Base-by-base conservation (phyloP, 2,113 vertebrate species). In the Parotia lawesii region DNA sequence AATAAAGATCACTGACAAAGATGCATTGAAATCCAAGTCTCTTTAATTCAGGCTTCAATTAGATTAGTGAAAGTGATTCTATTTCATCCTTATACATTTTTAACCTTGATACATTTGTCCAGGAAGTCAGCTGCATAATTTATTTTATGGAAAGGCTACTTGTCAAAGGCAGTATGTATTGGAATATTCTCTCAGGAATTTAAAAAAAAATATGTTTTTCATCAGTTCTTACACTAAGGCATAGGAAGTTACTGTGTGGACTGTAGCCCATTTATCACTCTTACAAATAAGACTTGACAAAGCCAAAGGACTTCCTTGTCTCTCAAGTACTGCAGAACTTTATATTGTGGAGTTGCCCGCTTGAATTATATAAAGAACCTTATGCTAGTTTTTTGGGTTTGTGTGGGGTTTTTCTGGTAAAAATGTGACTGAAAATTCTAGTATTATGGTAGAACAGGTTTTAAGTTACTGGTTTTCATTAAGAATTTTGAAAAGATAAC, bases 11-110 rank as follows among this genome's bases (percentile, higher is more conserved):
- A 45, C 33, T 90, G 64, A 84, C 76, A 86, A 76, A 94, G 89
- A 77, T 86, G 54, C 29, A 73, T 76, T 92, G 89, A 93, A 93
- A 92, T 90, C 28, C 56, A 95, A 90, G 76, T 86, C 50, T 70
- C 23, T 71, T 82, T 58, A 84, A 61, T 94, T 90, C 47, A 80
- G 67, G 10, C 48, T 79, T 85, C 82, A 82, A 1, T 94, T 92
- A 83, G 64, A 83, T 88, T 76, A 72, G 45, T 37, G 23, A 62
- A 91, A 89, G 84, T 70, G 69, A 83, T 95, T 89, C 72, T 83
- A 0, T 81, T 94, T 95, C 87, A 81, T 90, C 35, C 85, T 94
- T 91, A 87, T 71, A 70, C 73, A 91, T 93, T 89, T 96, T 95
- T 90, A 96, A 94, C 66, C 54, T 81, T 81, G 73, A 91, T 91